phyloP scores from a whole-genome alignment of 2,113 vertebrate genomes.

The Cyprinus carpio region DNA sequence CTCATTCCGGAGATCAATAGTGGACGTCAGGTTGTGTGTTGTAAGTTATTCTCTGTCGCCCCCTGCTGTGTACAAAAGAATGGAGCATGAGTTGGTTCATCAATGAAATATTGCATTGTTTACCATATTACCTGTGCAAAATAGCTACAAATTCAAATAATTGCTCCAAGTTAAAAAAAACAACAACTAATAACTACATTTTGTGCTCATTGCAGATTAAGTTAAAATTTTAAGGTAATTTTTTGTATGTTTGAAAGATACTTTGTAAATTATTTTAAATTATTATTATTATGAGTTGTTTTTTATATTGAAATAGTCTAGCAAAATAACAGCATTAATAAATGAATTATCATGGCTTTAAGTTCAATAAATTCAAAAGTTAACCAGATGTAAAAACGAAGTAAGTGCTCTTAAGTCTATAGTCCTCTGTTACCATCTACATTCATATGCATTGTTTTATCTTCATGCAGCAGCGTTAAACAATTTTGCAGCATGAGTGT shows the following conservation, averaged over 20 bases:
- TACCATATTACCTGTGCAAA: not conserved
- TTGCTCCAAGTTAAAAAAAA: not conserved
- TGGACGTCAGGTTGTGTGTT: not conserved
- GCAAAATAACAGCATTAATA: not conserved
- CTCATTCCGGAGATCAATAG: not conserved
- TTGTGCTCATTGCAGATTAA: not conserved
- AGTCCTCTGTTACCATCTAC: not conserved
- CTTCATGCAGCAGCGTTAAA: not conserved
- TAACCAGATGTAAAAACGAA: not conserved
- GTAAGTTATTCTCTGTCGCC: not conserved
- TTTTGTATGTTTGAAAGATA: not conserved
- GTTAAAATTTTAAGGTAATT: too few species aligned
- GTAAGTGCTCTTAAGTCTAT: not conserved
- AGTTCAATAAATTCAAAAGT: not conserved
- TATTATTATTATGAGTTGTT: too few species aligned
- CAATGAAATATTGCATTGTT: not conserved
- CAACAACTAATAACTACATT: not conserved
- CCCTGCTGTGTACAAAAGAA: constrained; percentile 1
- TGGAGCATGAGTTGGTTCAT: not conserved
- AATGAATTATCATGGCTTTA: not conserved
- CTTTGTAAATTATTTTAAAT: not conserved
- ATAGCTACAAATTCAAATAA: not conserved
- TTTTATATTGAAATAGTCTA: not conserved
- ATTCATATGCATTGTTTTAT: not conserved
- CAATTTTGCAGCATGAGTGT: not conserved